Conservation (phyloP, 2,797 vertebrate genomes). For the Xenops minutus region DNA sequence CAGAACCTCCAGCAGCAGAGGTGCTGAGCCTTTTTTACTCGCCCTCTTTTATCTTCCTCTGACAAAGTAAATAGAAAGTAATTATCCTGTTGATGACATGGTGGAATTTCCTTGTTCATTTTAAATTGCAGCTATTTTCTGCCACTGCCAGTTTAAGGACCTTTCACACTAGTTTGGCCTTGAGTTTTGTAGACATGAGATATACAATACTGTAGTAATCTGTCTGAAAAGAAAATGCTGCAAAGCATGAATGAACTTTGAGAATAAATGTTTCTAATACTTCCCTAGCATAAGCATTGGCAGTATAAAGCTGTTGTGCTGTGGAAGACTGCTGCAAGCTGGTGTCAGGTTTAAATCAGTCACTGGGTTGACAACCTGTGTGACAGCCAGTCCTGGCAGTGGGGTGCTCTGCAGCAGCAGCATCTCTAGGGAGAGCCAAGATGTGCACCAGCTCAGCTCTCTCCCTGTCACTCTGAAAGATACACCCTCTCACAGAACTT, state of each 20-base stretch:
- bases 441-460: background rate
- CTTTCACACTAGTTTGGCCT: background rate
- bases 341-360: background rate
- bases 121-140: background rate
- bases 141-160: background rate
- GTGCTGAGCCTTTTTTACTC: background rate
- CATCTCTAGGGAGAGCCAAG: background rate
- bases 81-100: background rate
- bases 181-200: background rate
- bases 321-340: background rate
- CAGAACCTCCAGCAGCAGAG: background rate
- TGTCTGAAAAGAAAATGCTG: background rate
- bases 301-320: background rate
- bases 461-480: background rate
- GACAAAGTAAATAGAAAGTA: background rate
- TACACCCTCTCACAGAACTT: background rate
- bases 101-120: background rate
- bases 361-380: background rate
- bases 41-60: background rate
- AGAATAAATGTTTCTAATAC: background rate
- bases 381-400: background rate
- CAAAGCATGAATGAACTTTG: background rate
- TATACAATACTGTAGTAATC: background rate
- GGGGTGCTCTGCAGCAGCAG: background rate
- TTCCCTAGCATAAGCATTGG: accelerated